Conservation (phyloP, 1,140 invertebrate genomes). For the Aphaenogaster rudis region DNA sequence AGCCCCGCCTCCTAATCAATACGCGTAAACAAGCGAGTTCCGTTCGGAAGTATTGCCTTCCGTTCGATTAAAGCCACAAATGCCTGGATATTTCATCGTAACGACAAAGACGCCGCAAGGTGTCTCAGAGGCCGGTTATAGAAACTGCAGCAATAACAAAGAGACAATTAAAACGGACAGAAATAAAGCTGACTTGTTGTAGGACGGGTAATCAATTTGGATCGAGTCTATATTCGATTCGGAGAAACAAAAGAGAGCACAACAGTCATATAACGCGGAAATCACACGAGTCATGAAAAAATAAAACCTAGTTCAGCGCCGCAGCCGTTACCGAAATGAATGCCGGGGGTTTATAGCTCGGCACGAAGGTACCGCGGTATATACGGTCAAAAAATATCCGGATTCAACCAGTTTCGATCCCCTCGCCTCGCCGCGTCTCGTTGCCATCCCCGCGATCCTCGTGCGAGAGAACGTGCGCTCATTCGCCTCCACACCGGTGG, state of each 20-base stretch:
- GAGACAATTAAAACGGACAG: not conserved
- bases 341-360: constrained; percentile 1
- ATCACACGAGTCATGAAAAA: constrained; percentile 17
- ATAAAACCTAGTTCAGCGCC: constrained; percentile 27
- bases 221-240: not conserved
- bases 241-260: not conserved
- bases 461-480: not conserved
- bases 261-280: not conserved
- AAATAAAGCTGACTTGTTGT: not conserved
- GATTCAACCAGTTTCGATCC: constrained; percentile 32
- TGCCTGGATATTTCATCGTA: constrained; percentile 9
- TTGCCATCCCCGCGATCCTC: not conserved
- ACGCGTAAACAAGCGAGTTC: constrained; percentile 28
- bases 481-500: constrained; percentile 28
- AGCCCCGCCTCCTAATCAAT: constrained; percentile 34
- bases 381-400: constrained; percentile 37
- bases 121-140: not conserved
- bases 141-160: not conserved
- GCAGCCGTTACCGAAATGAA: constrained; percentile 37
- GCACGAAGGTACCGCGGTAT: not conserved
- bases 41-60: not conserved
- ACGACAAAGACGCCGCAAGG: not conserved
- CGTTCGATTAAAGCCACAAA: constrained; percentile 19
- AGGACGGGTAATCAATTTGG: constrained; percentile 14
- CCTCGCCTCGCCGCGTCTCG: not conserved